A percentile compares a stretch with the other conserved stretches of the same genome.
These are phyloP conservation scores for Dicerorhinus sumatrensis DNA, from an alignment of 2,113 vertebrate species.

Conservation along the genomic window DNA sequence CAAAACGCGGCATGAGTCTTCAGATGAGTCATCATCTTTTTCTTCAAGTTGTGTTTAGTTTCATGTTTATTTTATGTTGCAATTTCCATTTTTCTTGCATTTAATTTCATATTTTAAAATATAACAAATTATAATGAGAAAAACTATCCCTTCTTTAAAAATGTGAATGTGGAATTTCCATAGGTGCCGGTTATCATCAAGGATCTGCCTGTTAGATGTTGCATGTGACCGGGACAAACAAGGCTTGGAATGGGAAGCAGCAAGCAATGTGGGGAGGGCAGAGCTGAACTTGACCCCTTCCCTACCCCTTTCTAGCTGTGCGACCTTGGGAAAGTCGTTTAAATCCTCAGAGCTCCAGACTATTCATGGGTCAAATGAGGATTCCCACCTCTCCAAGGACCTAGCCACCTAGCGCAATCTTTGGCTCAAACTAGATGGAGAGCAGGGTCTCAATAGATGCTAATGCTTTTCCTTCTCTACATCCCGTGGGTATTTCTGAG, in stretches of 20 bases:
- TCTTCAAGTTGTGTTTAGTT: background rate
- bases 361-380: background rate
- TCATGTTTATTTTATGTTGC: background rate
- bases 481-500: background rate
- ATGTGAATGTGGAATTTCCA: background rate
- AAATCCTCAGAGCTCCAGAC: background rate
- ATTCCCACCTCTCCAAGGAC: background rate
- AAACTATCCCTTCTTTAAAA: background rate
- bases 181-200: background rate
- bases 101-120: constrained; percentile 18
- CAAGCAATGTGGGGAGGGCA: accelerated
- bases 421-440: background rate
- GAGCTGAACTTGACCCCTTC: background rate
- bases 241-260: background rate
- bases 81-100: background rate
- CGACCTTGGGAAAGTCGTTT: background rate
- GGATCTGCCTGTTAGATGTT: background rate
- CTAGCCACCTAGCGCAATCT: too few relatives aligned
- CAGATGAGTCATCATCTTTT: background rate
- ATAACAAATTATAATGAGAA: background rate
- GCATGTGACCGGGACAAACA: accelerated
- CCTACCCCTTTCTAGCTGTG: background rate
- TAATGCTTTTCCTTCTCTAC: background rate
- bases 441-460: accelerated
- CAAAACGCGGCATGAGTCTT: accelerated